phyloP scores from a whole-genome alignment of 2,888 invertebrate genomes.

The Ornithoptera alexandrae region DNA sequence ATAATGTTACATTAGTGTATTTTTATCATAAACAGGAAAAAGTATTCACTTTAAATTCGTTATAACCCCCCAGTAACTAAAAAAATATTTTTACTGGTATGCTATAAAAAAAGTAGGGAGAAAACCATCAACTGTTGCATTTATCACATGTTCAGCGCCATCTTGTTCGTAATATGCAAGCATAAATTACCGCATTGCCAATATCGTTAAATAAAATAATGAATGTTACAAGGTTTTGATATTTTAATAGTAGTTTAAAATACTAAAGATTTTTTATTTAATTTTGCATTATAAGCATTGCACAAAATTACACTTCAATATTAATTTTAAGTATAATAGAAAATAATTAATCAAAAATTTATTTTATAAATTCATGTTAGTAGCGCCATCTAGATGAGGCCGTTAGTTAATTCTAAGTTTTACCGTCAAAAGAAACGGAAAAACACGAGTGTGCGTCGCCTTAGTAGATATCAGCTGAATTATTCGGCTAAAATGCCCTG shows the following conservation, averaged over 20 bases:
- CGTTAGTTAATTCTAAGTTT: conserved; percentile 48
- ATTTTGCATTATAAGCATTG: background rate
- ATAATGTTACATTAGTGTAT: no score
- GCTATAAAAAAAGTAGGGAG: conserved; percentile 1
- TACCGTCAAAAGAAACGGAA: conserved; percentile 79
- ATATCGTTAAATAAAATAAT: background rate
- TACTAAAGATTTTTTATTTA: background rate
- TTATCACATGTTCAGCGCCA: background rate
- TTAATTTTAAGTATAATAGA: background rate
- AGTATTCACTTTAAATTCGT: background rate
- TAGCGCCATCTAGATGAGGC: conserved; percentile 54
- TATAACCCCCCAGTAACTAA: background rate
- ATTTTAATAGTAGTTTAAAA: background rate
- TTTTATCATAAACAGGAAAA: background rate
- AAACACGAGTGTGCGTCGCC: conserved; percentile 79
- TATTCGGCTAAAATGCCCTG: conserved; percentile 82
- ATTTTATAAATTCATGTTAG: background rate
- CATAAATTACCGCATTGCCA: conserved; percentile 2
- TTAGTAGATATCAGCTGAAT: conserved; percentile 81
- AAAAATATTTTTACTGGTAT: conserved; percentile 9
- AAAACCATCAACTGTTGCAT: background rate
- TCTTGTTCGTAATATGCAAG: background rate
- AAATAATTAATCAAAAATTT: conserved; percentile 2
- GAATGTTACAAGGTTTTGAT: conserved; percentile 9
- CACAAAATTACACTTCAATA: background rate